Conservation (phyloP, 2,888 invertebrate genomes). For the Augochlorella aurata region DNA sequence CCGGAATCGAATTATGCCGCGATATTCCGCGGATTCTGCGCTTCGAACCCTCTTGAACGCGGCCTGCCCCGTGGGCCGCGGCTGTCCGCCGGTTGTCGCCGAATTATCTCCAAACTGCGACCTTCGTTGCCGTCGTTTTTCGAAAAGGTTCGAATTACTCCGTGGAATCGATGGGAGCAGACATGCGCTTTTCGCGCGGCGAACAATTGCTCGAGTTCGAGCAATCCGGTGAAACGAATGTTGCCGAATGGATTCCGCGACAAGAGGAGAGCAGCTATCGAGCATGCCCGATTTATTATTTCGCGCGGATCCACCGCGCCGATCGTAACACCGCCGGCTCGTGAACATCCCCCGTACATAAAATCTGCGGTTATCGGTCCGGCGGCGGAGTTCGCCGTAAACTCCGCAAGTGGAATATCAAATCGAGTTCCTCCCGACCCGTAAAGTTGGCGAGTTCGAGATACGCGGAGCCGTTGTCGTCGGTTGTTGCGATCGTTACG, state of each 20-base stretch:
- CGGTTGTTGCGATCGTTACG: background rate
- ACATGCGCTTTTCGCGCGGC: background rate
- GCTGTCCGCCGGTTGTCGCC: background rate
- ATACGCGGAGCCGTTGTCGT: background rate
- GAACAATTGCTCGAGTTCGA: slow-evolving; percentile 2
- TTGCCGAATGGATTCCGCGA: background rate
- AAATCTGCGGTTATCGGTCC: background rate
- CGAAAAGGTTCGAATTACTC: slow-evolving; percentile 1
- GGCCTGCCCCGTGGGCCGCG: background rate
- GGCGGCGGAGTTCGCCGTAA: background rate
- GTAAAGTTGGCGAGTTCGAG: background rate
- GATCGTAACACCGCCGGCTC: background rate
- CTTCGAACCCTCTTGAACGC: slow-evolving; percentile 25
- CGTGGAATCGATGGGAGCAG: background rate
- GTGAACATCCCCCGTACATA: background rate
- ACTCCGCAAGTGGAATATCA: background rate
- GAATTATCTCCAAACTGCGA: slow-evolving; percentile 17
- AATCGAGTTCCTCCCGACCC: background rate
- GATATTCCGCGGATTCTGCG: slow-evolving; percentile 44
- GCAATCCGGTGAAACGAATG: background rate
- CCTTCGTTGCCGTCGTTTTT: background rate
- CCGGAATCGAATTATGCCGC: slow-evolving; percentile 54
- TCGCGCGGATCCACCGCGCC: no score
- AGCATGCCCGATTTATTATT: background rate
- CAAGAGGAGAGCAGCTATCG: background rate